Base-by-base conservation (phyloP, 2,888 invertebrate species). In the Dione vanillae region DNA sequence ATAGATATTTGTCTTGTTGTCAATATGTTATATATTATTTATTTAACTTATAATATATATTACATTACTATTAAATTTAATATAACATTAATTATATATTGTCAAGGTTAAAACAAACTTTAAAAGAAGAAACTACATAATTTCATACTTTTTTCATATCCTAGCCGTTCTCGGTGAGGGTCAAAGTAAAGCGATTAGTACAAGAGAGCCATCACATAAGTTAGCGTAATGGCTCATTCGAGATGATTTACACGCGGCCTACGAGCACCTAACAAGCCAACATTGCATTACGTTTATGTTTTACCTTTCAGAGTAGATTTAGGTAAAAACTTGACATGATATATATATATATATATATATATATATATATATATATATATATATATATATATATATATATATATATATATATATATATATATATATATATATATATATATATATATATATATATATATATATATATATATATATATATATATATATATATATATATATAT, bases 171-270 rank as follows among this genome's bases (percentile, higher is more conserved):
- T 61, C 61, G 56, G 49, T 59, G 19, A 58, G 51, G 61, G 67
- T 61, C 67, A 61, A 61, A 67, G 59, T 61, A 51, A 67, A 67
- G 41, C 67, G 61, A 61, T 59, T 61, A 66, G 47, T 64, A 64
- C 66, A 69, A 61, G 66, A 67, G 72, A 61, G 59, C 69, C 71
- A 65, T 69, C 72, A 65, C 70, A 73, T 75, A 73, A 69, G 72
- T 75, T 72, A 69, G 67, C 73, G 51, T 73, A 70, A 74, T 74
- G 75, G 75, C 68, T 73, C 71, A 75, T 75, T 75, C 68, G 64
- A 62, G 70, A 69, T 75, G 71, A 75, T 73, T 75, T 75, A 67
- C 68, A 52, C 58, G 12, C 66, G 20, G 67, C 64, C 51, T 52
- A 64, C 51, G 37, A 69, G 56, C 62, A 67, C 58, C 61, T 68